phyloP scores from a whole-genome alignment of 1,140 invertebrate species.

The Leptoteleia sp. region DNA sequence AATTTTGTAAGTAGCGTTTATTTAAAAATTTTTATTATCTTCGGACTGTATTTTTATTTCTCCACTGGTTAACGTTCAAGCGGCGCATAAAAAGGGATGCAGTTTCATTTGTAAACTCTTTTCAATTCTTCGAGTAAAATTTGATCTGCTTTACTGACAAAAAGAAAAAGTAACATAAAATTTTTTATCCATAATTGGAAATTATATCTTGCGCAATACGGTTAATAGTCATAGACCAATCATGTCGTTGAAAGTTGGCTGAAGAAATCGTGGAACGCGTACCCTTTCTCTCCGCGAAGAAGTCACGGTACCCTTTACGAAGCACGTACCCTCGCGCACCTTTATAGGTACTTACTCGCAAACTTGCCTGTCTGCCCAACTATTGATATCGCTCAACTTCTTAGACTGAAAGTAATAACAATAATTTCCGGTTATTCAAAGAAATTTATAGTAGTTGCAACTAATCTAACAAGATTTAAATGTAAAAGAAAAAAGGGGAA shows the following conservation, averaged over 20 bases:
- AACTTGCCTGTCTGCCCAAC: slow-evolving; percentile 18
- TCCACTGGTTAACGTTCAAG: not conserved
- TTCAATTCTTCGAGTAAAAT: slow-evolving; percentile 4
- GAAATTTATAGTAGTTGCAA: slow-evolving; percentile 24
- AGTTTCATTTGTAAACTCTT: slow-evolving; percentile 5
- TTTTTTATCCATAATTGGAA: slow-evolving; percentile 46
- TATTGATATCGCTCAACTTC: slow-evolving; percentile 34
- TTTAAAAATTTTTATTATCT: too few relatives aligned
- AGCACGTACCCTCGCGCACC: slow-evolving; percentile 32
- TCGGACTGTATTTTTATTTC: not conserved
- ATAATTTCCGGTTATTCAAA: slow-evolving; percentile 26
- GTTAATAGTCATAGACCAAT: slow-evolving; percentile 43
- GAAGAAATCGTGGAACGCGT: slow-evolving; percentile 23
- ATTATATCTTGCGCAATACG: slow-evolving; percentile 34
- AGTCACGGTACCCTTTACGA: slow-evolving; percentile 30
- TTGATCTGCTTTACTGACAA: slow-evolving; percentile 16
- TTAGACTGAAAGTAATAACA: slow-evolving; percentile 19
- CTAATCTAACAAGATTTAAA: slow-evolving; percentile 4
- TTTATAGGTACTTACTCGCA: slow-evolving; percentile 40
- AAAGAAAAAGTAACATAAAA: slow-evolving; percentile 39
- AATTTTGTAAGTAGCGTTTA: too few relatives aligned
- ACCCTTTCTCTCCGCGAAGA: slow-evolving; percentile 25
- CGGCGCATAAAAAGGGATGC: not conserved
- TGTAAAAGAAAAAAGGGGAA: not conserved
- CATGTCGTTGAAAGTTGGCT: slow-evolving; percentile 23